Evolutionary conservation across 2,888 invertebrate genomes (phyloP), one percentile per base, ranked within the genome.

Genomic region (Lordiphosa andalusiaca): DNA sequence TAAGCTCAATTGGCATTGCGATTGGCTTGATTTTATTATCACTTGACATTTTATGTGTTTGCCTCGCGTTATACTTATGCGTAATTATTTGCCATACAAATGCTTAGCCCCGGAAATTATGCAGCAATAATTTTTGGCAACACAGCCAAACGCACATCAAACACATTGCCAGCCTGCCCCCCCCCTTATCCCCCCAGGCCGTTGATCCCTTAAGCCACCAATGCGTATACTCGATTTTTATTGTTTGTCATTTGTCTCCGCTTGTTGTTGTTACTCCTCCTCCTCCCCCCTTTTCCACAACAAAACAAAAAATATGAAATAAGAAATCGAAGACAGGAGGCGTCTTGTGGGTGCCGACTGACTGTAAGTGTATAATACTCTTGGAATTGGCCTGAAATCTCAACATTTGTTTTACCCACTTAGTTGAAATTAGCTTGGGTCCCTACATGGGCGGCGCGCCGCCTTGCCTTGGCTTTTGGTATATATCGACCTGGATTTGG

Each of bases 171-270:
- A 30, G 30, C 25, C 7, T 7, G 9, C 55, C 10, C 30, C 55
- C 10, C 13, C 30, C 42, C n/a, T n/a, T n/a, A 12, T 13, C 25
- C 9, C 30, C 30, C 30, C 30, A 13, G 16, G 30, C 50, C 65
- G 48, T 50, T 78, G 83, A 76, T 75, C 75, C 76, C 62, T 71
- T 76, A 71, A 84, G 77, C 58, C 76, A 73, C 67, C 81, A 81
- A 65, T 73, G 66, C 80, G 80, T 71, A 84, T 69, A 67, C 73
- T 84, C 73, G 76, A 84, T 84, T 78, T 78, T 78, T 78, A 78
- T 81, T 65, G 81, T 76, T 84, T 71, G 82, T 73, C 84, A 73
- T 84, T 81, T 66, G 42, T 42, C 50, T 51, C 41, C 6, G 12
- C 23, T 16, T 33, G 23, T 46, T 6, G 23, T 9, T 42, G 23